These are phyloP conservation scores for Rhabditoides inermis DNA, from an alignment of 2,888 invertebrate species.

Conservation along the genomic window DNA sequence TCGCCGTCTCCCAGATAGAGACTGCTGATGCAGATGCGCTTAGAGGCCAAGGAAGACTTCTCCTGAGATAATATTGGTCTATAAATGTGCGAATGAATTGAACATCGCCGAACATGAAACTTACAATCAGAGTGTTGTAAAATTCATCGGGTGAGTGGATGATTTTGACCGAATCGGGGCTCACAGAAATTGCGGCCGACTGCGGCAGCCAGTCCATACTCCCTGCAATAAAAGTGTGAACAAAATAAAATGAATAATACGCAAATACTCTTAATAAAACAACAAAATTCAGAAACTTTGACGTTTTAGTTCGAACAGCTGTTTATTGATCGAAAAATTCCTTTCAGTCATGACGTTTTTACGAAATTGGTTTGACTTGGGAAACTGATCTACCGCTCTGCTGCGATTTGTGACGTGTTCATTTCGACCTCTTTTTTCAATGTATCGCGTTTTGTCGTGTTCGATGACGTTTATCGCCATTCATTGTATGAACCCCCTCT, in stretches of 20 bases:
- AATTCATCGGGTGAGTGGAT: constrained; percentile 24
- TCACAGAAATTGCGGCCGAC: constrained; percentile 21
- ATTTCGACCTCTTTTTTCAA: too few relatives aligned
- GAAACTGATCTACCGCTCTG: background rate
- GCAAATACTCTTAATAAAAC: background rate
- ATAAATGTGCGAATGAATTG: too few relatives aligned
- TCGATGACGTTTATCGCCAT: too few relatives aligned
- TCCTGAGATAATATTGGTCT: too few relatives aligned
- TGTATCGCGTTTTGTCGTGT: too few relatives aligned
- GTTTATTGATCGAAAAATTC: background rate
- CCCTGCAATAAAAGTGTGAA: background rate
- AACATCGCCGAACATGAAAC: too few relatives aligned
- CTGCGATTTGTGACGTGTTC: too few relatives aligned
- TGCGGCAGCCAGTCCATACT: constrained; percentile 15
- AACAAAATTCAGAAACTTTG: too few relatives aligned
- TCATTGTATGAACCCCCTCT: too few relatives aligned
- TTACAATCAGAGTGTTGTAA: constrained; percentile 26
- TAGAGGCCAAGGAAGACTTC: constrained; percentile 48
- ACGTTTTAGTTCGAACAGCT: background rate
- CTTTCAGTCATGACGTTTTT: background rate
- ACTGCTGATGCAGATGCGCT: constrained; percentile 66
- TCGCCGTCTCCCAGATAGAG: constrained; percentile 83
- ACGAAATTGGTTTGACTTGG: background rate
- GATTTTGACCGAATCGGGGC: constrained; percentile 18
- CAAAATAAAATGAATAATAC: background rate